phyloP scores from a whole-genome alignment of 2,113 vertebrate genomes.

The Crotalus horridus region DNA sequence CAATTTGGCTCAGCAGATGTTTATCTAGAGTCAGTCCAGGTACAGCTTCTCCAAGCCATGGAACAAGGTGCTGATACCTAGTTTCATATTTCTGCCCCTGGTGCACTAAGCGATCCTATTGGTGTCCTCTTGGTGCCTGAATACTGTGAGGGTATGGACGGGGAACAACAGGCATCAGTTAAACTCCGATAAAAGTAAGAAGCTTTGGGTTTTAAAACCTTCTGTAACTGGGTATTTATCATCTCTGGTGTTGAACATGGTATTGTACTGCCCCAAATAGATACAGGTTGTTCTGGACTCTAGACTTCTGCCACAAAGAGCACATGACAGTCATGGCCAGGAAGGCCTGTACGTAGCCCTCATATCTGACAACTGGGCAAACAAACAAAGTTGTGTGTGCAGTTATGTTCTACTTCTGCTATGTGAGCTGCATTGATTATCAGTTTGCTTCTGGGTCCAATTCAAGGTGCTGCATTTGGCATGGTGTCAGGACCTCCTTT shows the following conservation, averaged over 20 bases:
- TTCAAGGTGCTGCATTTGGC: not conserved
- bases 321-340: not conserved
- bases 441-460: not conserved
- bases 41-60: not conserved
- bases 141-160: not conserved
- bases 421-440: not conserved
- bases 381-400: not conserved
- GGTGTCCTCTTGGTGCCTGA: not conserved
- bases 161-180: not conserved
- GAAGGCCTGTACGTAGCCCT: not conserved
- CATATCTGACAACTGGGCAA: not conserved
- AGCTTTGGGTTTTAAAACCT: not conserved
- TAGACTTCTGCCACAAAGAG: not conserved
- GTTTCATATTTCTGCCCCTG: not conserved
- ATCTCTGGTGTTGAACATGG: not conserved
- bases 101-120: not conserved
- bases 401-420: not conserved
- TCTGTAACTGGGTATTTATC: not conserved
- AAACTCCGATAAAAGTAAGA: not conserved
- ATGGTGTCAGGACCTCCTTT: not conserved
- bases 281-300: not conserved
- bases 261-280: not conserved
- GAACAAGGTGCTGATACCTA: not conserved
- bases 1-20: not conserved
- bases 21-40: not conserved